A percentile compares a stretch with the other conserved stretches of the same genome.
These are phyloP conservation scores for Sesia bembeciformis DNA, from an alignment of 2,888 invertebrate genomes.

Conservation along the genomic window DNA sequence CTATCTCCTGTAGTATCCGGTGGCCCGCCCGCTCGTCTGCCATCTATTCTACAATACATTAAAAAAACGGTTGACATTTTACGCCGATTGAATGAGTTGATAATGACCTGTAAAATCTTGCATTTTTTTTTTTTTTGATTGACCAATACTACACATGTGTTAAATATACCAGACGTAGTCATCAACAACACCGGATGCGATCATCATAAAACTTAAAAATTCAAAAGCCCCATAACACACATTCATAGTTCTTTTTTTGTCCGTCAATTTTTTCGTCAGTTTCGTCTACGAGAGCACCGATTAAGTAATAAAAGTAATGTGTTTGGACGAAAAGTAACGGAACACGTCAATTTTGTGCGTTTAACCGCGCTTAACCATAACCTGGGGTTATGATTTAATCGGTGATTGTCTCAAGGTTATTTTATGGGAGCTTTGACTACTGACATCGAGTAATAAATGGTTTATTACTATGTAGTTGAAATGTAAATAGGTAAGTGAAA, in stretches of 20 bases:
- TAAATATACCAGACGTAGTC: too few relatives aligned
- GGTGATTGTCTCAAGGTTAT: slow-evolving; percentile 25
- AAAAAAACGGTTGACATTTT: too few relatives aligned
- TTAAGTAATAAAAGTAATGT: slow-evolving; percentile 62
- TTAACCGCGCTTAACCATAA: slow-evolving; percentile 8
- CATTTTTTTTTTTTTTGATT: too few relatives aligned
- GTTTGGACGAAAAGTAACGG: slow-evolving; percentile 44
- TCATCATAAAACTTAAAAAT: not conserved
- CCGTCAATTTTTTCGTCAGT: slow-evolving; percentile 21
- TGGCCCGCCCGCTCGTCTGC: too few relatives aligned
- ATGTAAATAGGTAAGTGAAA: too few relatives aligned
- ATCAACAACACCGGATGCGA: slow-evolving; percentile 6
- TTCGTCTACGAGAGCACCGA: slow-evolving; percentile 39
- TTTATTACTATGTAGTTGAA: too few relatives aligned
- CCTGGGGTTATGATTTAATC: not conserved
- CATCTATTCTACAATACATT: too few relatives aligned
- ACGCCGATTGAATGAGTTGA: too few relatives aligned
- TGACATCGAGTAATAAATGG: too few relatives aligned
- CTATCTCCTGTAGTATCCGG: too few relatives aligned
- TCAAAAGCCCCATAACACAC: slow-evolving; percentile 7
- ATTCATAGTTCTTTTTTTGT: slow-evolving; percentile 8
- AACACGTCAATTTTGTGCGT: slow-evolving; percentile 42
- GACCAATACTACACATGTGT: too few relatives aligned
- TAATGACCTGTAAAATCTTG: too few relatives aligned
- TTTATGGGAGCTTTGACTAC: not conserved